Percentiles rank a stretch among this genome's conserved stretches.
phyloP scores from a whole-genome alignment of 1,140 invertebrate species.

The Formica selysi region DNA sequence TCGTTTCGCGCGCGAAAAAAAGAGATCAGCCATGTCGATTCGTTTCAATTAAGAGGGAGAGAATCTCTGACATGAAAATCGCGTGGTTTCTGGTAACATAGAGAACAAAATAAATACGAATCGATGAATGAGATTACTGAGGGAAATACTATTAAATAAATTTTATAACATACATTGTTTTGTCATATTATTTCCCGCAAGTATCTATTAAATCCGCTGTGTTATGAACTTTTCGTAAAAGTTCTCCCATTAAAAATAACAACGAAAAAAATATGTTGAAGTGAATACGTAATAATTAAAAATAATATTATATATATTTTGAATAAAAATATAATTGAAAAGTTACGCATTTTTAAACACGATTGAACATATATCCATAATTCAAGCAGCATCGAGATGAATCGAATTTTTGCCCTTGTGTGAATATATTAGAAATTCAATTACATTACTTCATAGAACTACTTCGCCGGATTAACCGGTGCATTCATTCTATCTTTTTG shows the following conservation, averaged over 20 bases:
- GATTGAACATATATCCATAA: neutral
- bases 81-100: neutral
- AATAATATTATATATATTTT: neutral
- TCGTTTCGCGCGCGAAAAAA: slow-evolving; percentile 13
- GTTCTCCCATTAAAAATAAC: neutral
- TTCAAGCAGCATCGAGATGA: neutral
- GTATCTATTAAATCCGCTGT: too few species aligned
- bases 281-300: too few species aligned
- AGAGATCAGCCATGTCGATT: slow-evolving; percentile 1
- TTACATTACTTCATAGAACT: slow-evolving; percentile 38
- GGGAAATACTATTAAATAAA: neutral
- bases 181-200: too few species aligned
- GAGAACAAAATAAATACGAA: neutral
- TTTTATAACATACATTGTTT: too few species aligned
- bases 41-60: slow-evolving; percentile 24
- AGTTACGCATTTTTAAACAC: neutral
- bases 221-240: neutral
- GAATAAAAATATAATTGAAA: neutral
- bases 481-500: neutral
- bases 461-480: slow-evolving; percentile 10
- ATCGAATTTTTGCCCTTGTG: too few species aligned
- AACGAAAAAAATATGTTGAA: neutral
- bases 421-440: slow-evolving; percentile 38
- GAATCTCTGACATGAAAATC: neutral
- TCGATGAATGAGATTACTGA: neutral